These are phyloP conservation scores for Abrostola tripartita DNA, from an alignment of 2,888 invertebrate genomes.

Conservation along the genomic window DNA sequence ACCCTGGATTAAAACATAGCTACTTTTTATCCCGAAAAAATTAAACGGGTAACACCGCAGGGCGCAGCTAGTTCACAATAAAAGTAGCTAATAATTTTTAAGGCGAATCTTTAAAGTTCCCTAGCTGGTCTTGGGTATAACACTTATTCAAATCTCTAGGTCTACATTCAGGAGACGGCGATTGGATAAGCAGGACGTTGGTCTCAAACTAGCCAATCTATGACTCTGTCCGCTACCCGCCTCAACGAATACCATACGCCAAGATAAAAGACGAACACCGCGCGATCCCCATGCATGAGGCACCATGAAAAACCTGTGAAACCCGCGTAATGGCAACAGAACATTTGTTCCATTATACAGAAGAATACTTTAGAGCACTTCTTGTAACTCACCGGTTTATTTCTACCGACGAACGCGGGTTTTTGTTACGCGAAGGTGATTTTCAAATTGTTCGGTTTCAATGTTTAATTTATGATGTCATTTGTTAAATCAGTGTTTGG, in stretches of 20 bases:
- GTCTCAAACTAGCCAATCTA: neutral
- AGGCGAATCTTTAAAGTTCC: too few species aligned
- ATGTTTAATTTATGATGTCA: constrained; percentile 82
- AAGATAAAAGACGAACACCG: constrained; percentile 76
- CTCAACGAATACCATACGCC: constrained; percentile 49
- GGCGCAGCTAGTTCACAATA: too few species aligned
- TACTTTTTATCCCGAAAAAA: too few species aligned
- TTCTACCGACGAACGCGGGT: constrained; percentile 45
- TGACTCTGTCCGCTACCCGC: constrained; percentile 39
- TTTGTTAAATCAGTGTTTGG: constrained; percentile 70
- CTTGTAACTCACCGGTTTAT: constrained; percentile 61
- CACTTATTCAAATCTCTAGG: too few species aligned
- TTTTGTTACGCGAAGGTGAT: constrained; percentile 62
- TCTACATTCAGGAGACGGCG: too few species aligned
- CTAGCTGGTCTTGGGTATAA: too few species aligned
- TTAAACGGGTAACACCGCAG: too few species aligned
- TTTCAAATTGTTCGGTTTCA: constrained; percentile 68
- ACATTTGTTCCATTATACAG: constrained; percentile 84
- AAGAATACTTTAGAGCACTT: constrained; percentile 65
- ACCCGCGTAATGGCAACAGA: constrained; percentile 76
- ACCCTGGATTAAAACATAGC: too few species aligned
- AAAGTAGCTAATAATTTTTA: too few species aligned
- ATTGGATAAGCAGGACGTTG: neutral
- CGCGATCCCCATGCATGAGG: constrained; percentile 76
- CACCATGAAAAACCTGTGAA: constrained; percentile 81